Percentiles rank a stretch among this genome's conserved stretches.
These are phyloP conservation scores for Pelodiscus sinensis DNA, from an alignment of 2,113 vertebrate species.

Conservation along the genomic window DNA sequence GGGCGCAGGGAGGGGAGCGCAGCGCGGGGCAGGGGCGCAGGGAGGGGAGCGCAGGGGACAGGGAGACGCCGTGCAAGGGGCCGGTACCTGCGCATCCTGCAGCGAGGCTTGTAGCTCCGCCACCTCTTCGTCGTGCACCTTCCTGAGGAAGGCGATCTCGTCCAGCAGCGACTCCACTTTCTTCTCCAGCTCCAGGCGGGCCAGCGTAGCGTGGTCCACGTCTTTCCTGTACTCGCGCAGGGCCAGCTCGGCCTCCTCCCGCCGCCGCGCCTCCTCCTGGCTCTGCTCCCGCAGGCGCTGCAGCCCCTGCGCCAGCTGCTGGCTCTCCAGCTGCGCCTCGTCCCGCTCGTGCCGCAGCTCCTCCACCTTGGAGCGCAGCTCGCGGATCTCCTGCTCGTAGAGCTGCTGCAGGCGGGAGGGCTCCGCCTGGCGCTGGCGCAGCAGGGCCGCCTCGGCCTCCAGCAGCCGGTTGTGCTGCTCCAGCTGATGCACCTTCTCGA, in stretches of 20 bases:
- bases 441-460: conserved; percentile 80
- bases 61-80: background rate
- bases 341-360: conserved; percentile 82
- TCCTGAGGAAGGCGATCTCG: conserved; percentile 85
- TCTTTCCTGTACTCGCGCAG: conserved; percentile 80
- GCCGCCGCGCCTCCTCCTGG: conserved; percentile 77
- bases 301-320: conserved; percentile 79
- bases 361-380: conserved; percentile 79
- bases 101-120: conserved; percentile 81
- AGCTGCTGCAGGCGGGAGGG: conserved; percentile 83
- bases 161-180: conserved; percentile 84
- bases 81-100: conserved; percentile 77
- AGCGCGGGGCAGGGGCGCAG: no score
- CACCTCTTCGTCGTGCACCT: conserved; percentile 84
- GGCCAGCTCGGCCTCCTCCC: conserved; percentile 80
- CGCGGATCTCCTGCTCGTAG: conserved; percentile 85
- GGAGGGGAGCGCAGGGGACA: background rate
- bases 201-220: conserved; percentile 81
- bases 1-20: background rate
- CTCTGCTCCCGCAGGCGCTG: conserved; percentile 78
- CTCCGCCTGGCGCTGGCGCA: conserved; percentile 82
- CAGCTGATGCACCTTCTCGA: conserved; percentile 84
- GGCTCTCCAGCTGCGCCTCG: conserved; percentile 83
- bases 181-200: conserved; percentile 83
- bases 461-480: conserved; percentile 86